Evolutionary conservation across 2,888 invertebrate genomes (phyloP).

Genomic region (Drosophila ezoana): DNA sequence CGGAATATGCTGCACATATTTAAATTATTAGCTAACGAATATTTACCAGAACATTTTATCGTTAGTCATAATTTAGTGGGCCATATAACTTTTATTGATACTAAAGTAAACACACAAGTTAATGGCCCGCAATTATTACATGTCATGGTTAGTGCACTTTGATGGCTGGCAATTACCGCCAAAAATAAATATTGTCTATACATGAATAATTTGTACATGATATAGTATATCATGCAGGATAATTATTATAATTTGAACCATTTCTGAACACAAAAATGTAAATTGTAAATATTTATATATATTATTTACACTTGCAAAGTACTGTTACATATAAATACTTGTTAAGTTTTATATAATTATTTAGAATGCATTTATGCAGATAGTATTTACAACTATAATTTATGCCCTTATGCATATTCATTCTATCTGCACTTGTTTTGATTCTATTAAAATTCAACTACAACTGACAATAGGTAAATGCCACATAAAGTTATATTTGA

Average conservation of each 20-base stretch:
- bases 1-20: neutral
- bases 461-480: too few relatives aligned
- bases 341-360: too few relatives aligned
- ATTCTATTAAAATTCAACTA: too few relatives aligned
- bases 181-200: neutral
- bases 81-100: slow-evolving; percentile 16
- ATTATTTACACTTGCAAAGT: too few relatives aligned
- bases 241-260: neutral
- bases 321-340: too few relatives aligned
- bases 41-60: slow-evolving; percentile 6
- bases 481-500: too few relatives aligned
- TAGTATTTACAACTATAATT: too few relatives aligned
- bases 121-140: slow-evolving; percentile 8
- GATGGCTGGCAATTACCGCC: slow-evolving; percentile 6
- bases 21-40: neutral
- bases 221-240: slow-evolving; percentile 1
- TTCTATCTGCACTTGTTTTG: too few relatives aligned
- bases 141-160: neutral
- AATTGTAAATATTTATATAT: too few relatives aligned
- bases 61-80: neutral
- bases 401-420: too few relatives aligned
- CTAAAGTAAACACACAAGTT: slow-evolving; percentile 5
- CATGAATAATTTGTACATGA: slow-evolving; percentile 1
- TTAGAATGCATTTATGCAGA: too few relatives aligned
- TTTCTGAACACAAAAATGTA: neutral